Conservation (phyloP, 2,888 invertebrate species). For the Drosophila recens region DNA sequence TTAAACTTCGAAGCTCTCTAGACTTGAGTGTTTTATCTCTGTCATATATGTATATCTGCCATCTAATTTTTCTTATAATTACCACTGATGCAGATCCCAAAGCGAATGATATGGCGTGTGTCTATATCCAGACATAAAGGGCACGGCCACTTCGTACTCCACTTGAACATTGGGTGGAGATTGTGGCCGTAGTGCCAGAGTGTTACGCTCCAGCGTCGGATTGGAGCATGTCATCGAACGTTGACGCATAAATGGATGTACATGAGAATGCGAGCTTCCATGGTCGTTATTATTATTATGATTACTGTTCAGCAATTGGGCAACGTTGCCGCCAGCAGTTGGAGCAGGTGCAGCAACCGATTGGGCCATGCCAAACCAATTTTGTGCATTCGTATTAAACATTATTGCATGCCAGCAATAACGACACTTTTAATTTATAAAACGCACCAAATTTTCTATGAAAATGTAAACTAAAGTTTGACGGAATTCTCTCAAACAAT, state of each 20-base stretch:
- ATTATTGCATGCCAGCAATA: slow-evolving; percentile 54
- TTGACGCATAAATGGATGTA: slow-evolving; percentile 73
- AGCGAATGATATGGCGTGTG: slow-evolving; percentile 85
- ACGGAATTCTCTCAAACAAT: slow-evolving; percentile 49
- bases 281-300: slow-evolving; percentile 53
- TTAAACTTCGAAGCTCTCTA: no score
- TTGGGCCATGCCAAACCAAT: slow-evolving; percentile 82
- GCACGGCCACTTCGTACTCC: slow-evolving; percentile 85
- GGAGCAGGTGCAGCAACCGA: slow-evolving; percentile 32
- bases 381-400: slow-evolving; percentile 83
- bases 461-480: slow-evolving; percentile 33
- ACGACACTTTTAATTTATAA: slow-evolving; percentile 57
- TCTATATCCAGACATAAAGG: slow-evolving; percentile 84
- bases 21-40: no score
- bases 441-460: slow-evolving; percentile 19
- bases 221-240: slow-evolving; percentile 84
- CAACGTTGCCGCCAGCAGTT: slow-evolving; percentile 42
- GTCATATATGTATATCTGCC: no score
- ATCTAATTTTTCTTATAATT: slow-evolving; percentile 53
- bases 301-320: slow-evolving; percentile 60
- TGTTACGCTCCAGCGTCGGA: slow-evolving; percentile 81
- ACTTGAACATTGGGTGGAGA: slow-evolving; percentile 83
- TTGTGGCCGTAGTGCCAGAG: slow-evolving; percentile 57
- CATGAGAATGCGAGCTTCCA: slow-evolving; percentile 6
- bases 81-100: slow-evolving; percentile 85